Evolutionary conservation across 2,113 vertebrate genomes (phyloP).

Genomic region (Ivindomyrus marchei): DNA sequence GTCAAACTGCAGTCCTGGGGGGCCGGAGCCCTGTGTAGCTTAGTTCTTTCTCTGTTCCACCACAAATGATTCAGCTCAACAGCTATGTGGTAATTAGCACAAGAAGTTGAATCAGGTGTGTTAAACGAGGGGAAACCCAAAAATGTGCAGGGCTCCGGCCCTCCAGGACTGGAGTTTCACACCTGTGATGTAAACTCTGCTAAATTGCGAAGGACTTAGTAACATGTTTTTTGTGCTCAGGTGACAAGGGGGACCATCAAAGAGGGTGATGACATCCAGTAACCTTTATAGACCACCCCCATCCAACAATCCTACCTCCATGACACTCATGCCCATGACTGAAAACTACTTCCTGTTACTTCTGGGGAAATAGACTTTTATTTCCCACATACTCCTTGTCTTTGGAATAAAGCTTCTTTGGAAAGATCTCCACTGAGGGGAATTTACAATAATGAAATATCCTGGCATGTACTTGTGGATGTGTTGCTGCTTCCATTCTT

Average conservation of each 20-base stretch:
- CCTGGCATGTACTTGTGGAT: background rate
- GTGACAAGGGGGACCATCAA: background rate
- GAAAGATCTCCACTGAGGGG: background rate
- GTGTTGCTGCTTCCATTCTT: background rate
- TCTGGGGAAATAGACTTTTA: background rate
- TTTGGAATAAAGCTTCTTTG: background rate
- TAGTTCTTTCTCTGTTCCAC: no score
- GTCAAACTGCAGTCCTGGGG: no score
- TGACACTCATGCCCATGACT: background rate
- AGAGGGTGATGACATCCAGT: background rate
- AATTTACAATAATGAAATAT: constrained; percentile 2
- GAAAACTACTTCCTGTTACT: background rate
- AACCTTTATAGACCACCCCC: background rate
- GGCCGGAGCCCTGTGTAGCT: no score
- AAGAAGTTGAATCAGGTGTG: no score
- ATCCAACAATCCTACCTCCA: background rate
- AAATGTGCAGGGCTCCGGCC: no score
- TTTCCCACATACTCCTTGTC: background rate
- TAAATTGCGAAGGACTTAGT: background rate
- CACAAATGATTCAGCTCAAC: no score
- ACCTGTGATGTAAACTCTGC: background rate
- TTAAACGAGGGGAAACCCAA: no score
- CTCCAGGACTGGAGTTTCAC: no score
- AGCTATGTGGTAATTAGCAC: no score
- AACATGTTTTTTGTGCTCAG: background rate